Evolutionary conservation across 2,797 vertebrate species (phyloP).

Genomic region (Discoglossus pictus): DNA sequence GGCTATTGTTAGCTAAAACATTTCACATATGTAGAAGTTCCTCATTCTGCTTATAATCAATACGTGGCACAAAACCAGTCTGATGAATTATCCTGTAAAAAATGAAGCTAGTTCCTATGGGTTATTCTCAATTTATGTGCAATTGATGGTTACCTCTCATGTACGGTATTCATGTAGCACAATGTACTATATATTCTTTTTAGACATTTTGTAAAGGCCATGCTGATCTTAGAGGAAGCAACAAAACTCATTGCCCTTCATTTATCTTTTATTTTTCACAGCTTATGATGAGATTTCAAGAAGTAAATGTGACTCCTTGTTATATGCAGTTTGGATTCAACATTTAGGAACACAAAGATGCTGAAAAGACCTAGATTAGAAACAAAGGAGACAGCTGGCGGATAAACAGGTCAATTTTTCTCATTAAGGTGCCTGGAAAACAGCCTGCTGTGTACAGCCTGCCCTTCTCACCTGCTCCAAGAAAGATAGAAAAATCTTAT

Average conservation of each 20-base stretch:
- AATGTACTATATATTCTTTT: background rate
- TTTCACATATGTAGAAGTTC: background rate
- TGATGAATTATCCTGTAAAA: background rate
- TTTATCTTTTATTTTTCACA: background rate
- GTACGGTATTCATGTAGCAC: background rate
- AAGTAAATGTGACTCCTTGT: background rate
- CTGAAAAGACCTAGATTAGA: conserved; percentile 54
- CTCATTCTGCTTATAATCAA: background rate
- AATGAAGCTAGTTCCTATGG: background rate
- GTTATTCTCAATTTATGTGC: fast-evolving
- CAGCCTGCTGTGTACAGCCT: conserved; percentile 36
- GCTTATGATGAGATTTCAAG: conserved; percentile 7
- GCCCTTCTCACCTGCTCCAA: conserved; percentile 60
- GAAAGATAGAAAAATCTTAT: conserved; percentile 58
- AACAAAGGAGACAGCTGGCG: conserved; percentile 59
- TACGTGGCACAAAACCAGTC: background rate
- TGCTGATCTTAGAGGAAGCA: background rate
- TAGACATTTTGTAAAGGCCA: background rate
- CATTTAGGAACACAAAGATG: conserved; percentile 48
- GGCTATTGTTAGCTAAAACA: too few relatives aligned
- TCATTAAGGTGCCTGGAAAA: conserved; percentile 61
- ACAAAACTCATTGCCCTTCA: background rate
- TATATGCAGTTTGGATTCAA: conserved; percentile 30
- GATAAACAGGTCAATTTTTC: conserved; percentile 67
- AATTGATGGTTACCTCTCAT: background rate